Base-by-base conservation (phyloP, 2,888 invertebrate species). In the Pomacea canaliculata region DNA sequence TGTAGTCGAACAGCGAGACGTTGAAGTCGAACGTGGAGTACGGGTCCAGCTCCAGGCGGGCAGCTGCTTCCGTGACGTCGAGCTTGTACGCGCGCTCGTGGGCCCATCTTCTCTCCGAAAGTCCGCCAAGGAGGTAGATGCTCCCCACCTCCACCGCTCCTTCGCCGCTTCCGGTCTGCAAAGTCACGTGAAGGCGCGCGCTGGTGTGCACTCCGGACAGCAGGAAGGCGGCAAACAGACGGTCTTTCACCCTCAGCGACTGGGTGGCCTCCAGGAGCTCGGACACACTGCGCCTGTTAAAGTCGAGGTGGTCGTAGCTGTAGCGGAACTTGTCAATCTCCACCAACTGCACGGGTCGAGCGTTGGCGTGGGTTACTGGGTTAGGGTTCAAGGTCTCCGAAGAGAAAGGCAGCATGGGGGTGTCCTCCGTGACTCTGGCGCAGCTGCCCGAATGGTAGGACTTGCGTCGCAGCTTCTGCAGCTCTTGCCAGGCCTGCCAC, bases 51-150 rank as follows among this genome's bases (percentile, higher is more conserved):
- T 71, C 71, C 19, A 73, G 62, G 3, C 51, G 13, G 7, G 62
- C 19, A 18, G 69, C 65, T 9, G 77, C 78, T 19, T 81, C 78
- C 18, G 82, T 81, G 37, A 81, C 76, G 69, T 83, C 83, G 27
- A 76, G 70, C 56, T 79, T 77, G 74, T 79, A 79, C 18, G 76
- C 59, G 7, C 83, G 74, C 66, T 83, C 80, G 68, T 79, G 80
- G 5, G 80, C 80, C 83, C 83, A 83, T 7, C 81, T 79, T 80
- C 79, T 83, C 60, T 83, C 83, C 9, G 18, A 72, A 48, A 70
- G 63, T 16, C 83, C 81, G 46, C 83, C 83, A 18, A 83, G 76
- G 10, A 81, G 46, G 71, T 71, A 70, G 76, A 81, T 79, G 27
- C n/a, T 68, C 8, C 83, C 79, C 16, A 71, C 81, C n/a, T 27